These are phyloP conservation scores for Eledona agricola DNA, from an alignment of 2,888 invertebrate species.

Conservation along the genomic window DNA sequence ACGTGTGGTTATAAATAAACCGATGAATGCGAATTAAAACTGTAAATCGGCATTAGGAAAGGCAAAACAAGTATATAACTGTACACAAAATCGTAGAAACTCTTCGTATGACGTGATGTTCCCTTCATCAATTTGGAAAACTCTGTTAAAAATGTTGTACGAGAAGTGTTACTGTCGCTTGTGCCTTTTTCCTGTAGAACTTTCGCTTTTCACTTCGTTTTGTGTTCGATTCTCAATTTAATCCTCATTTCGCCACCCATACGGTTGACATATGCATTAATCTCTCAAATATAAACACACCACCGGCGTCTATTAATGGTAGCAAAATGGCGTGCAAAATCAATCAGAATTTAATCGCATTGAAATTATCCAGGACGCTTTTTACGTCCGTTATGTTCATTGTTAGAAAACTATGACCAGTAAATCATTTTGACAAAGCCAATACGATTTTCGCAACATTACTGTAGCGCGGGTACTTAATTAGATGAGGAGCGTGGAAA, in stretches of 20 bases:
- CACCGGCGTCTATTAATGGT: slow-evolving; percentile 14
- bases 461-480: slow-evolving; percentile 19
- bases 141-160: slow-evolving; percentile 2
- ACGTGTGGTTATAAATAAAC: neutral
- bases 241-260: slow-evolving; percentile 5
- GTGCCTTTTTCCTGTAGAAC: neutral
- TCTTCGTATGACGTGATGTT: no score
- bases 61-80: slow-evolving; percentile 5
- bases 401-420: slow-evolving; percentile 8
- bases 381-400: slow-evolving; percentile 11
- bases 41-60: slow-evolving; percentile 10
- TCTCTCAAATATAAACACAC: slow-evolving; percentile 18
- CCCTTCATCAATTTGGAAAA: slow-evolving; percentile 1
- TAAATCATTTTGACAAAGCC: slow-evolving; percentile 22
- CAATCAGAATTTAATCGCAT: slow-evolving; percentile 25
- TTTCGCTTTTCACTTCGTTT: no score
- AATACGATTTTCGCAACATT: slow-evolving; percentile 7
- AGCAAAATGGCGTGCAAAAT: slow-evolving; percentile 32
- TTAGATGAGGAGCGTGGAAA: slow-evolving; percentile 39
- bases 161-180: neutral
- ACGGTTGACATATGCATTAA: slow-evolving; percentile 8
- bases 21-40: slow-evolving; percentile 8
- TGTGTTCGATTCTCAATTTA: no score
- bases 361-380: slow-evolving; percentile 23
- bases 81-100: slow-evolving; percentile 4